phyloP scores from a whole-genome alignment of 2,113 vertebrate species.

The Turnix velox region DNA sequence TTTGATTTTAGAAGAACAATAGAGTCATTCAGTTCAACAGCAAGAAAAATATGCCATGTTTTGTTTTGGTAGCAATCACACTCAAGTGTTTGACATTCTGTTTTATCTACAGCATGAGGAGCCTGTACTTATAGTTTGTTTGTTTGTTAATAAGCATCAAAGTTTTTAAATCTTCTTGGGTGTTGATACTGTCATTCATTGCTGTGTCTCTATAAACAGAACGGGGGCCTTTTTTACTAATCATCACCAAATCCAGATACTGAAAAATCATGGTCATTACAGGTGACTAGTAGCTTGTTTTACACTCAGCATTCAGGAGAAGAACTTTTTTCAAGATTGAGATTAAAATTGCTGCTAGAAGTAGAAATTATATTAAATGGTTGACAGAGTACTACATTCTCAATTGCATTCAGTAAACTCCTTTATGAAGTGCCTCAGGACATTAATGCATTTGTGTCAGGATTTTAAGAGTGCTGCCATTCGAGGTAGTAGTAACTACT shows the following conservation, averaged over 20 bases:
- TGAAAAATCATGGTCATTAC: background rate
- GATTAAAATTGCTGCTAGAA: background rate
- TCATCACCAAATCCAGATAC: background rate
- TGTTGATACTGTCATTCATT: background rate
- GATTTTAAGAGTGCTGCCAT: background rate
- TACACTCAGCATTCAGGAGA: background rate
- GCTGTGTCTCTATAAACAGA: background rate
- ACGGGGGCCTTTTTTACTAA: background rate
- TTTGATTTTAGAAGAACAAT: background rate
- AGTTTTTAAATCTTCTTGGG: background rate
- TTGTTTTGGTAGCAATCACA: background rate
- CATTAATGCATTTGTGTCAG: background rate
- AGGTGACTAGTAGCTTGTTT: background rate
- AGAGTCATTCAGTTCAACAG: background rate
- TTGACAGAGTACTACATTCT: background rate
- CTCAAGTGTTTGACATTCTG: background rate
- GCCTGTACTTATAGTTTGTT: background rate
- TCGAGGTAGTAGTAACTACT: background rate
- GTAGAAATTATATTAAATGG: background rate
- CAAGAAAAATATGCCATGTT: accelerated
- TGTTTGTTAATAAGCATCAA: background rate
- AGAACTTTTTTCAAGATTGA: background rate
- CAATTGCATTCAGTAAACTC: background rate
- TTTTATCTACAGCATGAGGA: background rate
- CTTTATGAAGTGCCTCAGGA: background rate